These are phyloP conservation scores for Phaetusa simplex DNA, from an alignment of 2,113 vertebrate genomes.

Conservation along the genomic window DNA sequence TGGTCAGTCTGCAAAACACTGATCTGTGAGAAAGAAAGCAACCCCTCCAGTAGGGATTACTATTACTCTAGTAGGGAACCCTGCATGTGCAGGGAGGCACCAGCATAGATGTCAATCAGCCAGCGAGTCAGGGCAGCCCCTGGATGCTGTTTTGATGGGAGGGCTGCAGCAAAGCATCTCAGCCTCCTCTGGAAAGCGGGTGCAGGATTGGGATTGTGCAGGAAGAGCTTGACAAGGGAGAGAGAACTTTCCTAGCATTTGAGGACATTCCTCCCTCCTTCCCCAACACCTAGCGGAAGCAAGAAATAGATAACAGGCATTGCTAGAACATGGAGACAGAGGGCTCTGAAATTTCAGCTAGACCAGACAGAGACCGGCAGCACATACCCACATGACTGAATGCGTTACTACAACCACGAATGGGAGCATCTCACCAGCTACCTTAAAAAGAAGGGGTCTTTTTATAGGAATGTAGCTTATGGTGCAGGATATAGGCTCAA, in stretches of 20 bases:
- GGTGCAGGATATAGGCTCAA: not conserved
- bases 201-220: accelerated
- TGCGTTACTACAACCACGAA: not conserved
- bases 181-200: not conserved
- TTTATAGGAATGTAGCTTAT: not conserved
- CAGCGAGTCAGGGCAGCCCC: not conserved
- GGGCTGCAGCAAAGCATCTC: not conserved
- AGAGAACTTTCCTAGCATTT: not conserved
- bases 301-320: not conserved
- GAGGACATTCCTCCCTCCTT: not conserved
- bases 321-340: not conserved
- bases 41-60: not conserved
- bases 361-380: not conserved
- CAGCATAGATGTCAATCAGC: not conserved
- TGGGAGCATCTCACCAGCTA: not conserved
- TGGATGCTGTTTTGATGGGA: not conserved
- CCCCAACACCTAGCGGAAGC: accelerated
- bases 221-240: not conserved
- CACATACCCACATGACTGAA: not conserved
- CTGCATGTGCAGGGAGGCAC: not conserved
- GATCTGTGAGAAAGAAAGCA: not conserved
- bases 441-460: not conserved
- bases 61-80: not conserved
- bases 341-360: not conserved
- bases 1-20: not conserved